A percentile compares a stretch with the other conserved stretches of the same genome.
Conservation (phyloP, 2,113 vertebrate species). For the Leptocoma aspasia region DNA sequence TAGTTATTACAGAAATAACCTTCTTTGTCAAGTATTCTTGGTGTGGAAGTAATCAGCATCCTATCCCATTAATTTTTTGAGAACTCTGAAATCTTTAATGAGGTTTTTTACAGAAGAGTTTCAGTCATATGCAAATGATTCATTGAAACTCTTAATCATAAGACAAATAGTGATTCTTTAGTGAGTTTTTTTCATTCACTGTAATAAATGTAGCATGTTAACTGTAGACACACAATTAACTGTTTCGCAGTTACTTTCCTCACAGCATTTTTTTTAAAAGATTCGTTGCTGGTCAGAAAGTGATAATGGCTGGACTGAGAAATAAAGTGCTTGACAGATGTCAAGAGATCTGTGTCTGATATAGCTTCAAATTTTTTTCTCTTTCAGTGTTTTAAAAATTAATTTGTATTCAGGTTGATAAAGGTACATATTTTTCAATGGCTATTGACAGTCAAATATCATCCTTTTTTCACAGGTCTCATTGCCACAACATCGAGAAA, state of each 20-base stretch:
- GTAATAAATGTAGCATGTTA: neutral
- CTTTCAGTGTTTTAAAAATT: neutral
- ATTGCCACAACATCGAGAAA: slow-evolving; percentile 93
- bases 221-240: neutral
- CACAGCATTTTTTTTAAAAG: slow-evolving; percentile 8
- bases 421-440: neutral
- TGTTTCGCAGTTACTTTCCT: neutral
- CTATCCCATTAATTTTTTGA: slow-evolving; percentile 62
- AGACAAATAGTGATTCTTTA: slow-evolving; percentile 35
- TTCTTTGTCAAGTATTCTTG: slow-evolving; percentile 56
- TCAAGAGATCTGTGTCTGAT: neutral
- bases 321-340: neutral
- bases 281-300: neutral
- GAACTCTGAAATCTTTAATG: slow-evolving; percentile 63
- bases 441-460: slow-evolving; percentile 59
- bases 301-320: neutral
- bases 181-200: neutral
- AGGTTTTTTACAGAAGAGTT: slow-evolving; percentile 13
- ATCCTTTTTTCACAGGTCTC: slow-evolving; percentile 80
- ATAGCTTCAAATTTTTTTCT: neutral
- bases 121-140: slow-evolving; percentile 65
- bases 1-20: slow-evolving; percentile 53
- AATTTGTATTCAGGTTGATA: neutral
- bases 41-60: slow-evolving; percentile 56
- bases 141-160: slow-evolving; percentile 50